Base-by-base conservation (phyloP, 2,113 vertebrate species). In the Notothenia coriiceps region DNA sequence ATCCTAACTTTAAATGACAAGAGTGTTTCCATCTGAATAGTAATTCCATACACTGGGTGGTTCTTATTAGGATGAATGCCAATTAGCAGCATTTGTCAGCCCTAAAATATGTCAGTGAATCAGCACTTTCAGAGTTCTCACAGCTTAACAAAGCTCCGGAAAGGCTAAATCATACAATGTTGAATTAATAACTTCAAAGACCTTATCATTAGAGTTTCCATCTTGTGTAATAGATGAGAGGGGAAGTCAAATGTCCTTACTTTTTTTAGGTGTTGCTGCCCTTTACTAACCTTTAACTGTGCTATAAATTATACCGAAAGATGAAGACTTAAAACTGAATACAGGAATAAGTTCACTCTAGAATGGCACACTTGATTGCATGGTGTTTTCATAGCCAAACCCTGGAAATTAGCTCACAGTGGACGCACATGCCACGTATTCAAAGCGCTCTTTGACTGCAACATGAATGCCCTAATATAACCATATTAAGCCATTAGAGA, bases 401-500 rank as follows among this genome's bases (percentile, higher is more conserved):
- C 65, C 40, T 47, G 77, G 43, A 83, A 84, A 86, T 91, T 80
- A 89, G 56, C 59, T 56, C 11, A 20, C 60, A 64, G 64, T 73
- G 69, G 59, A 61, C 62, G 70, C 47, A 82, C 70, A 73, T 54
- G 69, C 55, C 74, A 77, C 71, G 63, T 82, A 86, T 70, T 79
- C 68, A 92, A 71, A 84, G 43, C 46, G 65, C 61, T 66, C 83
- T 86, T 73, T 81, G 77, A 90, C 83, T 83, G 73, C 35, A 52
- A 86, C 83, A 84, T 60, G 40, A 85, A 84, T 73, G 64, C 67
- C 68, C 33, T 50, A 40, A 83, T 86, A 77, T 17, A 82, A 74
- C 70, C 85, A 46, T 52, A 87, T 90, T 88, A 91, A 86, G 81
- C 69, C 65, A 89, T 86, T 90, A 86, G 66, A 70, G 67, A 59